phyloP scores from a whole-genome alignment of 1,140 invertebrate species.

The Yoshiicerus persimilis region DNA sequence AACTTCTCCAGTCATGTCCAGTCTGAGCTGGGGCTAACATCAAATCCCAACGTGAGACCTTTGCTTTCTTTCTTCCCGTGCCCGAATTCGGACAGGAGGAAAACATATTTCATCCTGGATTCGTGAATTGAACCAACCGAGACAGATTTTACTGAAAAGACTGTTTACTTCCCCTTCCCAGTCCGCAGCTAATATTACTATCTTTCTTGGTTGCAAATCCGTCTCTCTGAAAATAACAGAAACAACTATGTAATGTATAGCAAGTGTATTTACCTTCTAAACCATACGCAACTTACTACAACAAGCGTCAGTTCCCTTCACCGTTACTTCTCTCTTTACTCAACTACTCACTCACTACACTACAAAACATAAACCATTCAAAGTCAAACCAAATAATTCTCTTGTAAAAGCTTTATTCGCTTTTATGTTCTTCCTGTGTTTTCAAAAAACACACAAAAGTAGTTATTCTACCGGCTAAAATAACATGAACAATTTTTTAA shows the following conservation, averaged over 20 bases:
- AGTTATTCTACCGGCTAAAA: neutral
- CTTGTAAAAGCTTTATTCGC: neutral
- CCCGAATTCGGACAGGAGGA: neutral
- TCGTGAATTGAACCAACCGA: neutral
- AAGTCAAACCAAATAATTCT: neutral
- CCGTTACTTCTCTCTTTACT: neutral
- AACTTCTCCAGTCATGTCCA: slow-evolving; percentile 11
- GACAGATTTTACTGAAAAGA: neutral
- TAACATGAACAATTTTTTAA: neutral
- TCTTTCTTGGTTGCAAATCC: neutral
- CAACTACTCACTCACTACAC: too few relatives aligned
- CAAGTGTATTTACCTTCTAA: neutral
- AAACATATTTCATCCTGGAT: neutral
- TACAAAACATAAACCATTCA: neutral
- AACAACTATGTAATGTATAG: neutral
- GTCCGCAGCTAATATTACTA: neutral
- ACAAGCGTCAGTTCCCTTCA: neutral
- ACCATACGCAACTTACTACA: neutral
- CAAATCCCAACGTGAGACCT: neutral
- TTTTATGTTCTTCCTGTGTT: neutral
- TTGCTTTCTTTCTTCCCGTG: neutral
- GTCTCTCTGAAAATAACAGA: neutral
- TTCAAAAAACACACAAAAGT: neutral
- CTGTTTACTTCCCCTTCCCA: neutral
- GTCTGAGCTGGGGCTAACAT: slow-evolving; percentile 4